phyloP scores from a whole-genome alignment of 2,113 vertebrate genomes.

The Alligator sinensis region DNA sequence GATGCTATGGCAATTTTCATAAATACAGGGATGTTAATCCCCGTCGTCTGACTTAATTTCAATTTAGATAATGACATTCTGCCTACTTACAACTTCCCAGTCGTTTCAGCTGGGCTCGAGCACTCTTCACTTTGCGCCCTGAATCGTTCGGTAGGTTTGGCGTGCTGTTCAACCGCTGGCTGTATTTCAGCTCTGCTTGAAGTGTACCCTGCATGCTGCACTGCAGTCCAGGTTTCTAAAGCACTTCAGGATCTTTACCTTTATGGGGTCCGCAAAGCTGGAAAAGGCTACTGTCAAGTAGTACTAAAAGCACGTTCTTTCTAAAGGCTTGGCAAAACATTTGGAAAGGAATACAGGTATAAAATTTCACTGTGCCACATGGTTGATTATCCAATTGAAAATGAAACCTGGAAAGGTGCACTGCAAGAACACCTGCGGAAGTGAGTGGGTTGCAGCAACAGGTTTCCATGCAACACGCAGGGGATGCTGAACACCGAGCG shows the following conservation, averaged over 20 bases:
- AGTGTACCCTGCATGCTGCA: not conserved
- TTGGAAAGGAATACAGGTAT: constrained; percentile 6
- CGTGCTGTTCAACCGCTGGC: constrained; percentile 5
- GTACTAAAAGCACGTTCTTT: not conserved
- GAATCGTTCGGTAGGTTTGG: constrained; percentile 27
- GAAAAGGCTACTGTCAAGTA: not conserved
- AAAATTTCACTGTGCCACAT: constrained; percentile 13
- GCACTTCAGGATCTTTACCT: not conserved
- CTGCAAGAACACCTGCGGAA: not conserved
- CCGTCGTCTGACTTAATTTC: constrained; percentile 33
- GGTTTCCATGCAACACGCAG: not conserved
- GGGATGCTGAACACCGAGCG: too few relatives aligned
- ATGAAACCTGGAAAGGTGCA: constrained; percentile 9
- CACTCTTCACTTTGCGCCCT: not conserved
- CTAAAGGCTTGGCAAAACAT: not conserved
- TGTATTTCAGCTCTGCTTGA: not conserved
- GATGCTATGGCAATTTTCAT: constrained; percentile 30
- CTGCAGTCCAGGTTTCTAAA: not conserved
- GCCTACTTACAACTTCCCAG: constrained; percentile 23
- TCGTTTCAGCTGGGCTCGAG: not conserved
- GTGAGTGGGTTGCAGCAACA: not conserved
- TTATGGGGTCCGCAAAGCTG: not conserved
- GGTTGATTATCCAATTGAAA: not conserved
- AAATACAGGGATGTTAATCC: constrained; percentile 52
- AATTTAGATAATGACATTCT: constrained; percentile 33